Conservation (phyloP, 23 tunicate genomes). For the Trididemnum nubilum region DNA sequence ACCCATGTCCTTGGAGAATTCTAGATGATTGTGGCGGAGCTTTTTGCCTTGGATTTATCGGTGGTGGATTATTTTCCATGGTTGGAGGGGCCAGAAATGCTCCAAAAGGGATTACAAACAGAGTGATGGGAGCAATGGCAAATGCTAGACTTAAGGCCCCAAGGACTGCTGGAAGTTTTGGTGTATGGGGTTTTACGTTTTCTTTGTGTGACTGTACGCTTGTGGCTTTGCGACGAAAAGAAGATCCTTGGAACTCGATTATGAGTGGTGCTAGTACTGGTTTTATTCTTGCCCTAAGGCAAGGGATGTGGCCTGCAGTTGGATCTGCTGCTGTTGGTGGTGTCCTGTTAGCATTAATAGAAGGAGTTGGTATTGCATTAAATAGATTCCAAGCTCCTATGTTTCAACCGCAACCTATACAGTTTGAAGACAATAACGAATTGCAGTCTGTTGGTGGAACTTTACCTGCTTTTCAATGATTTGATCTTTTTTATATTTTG, state of each 20-base stretch:
- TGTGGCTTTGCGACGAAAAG: constrained; percentile 83
- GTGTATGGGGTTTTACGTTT: constrained; percentile 97
- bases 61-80: constrained; percentile 89
- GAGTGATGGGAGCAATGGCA: constrained; percentile 85
- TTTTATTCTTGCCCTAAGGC: constrained; percentile 88
- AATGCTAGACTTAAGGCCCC: constrained; percentile 96
- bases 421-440: constrained; percentile 69
- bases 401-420: constrained; percentile 87
- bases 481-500: neutral
- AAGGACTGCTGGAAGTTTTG: constrained; percentile 98
- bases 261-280: constrained; percentile 97
- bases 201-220: constrained; percentile 94
- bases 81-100: constrained; percentile 96
- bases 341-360: constrained; percentile 88
- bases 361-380: constrained; percentile 90
- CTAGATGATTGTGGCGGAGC: constrained; percentile 99
- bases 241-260: constrained; percentile 97
- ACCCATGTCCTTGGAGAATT: constrained; percentile 99
- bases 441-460: neutral
- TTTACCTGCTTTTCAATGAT: constrained; percentile 22
- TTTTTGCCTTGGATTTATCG: constrained; percentile 89
- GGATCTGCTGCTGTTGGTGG: constrained; percentile 95
- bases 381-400: constrained; percentile 91
- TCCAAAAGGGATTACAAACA: constrained; percentile 87
- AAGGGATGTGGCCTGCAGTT: constrained; percentile 82